A percentile compares a stretch with the other conserved stretches of the same genome.
These are phyloP conservation scores for Tylochromis polylepis DNA, from an alignment of 2,113 vertebrate genomes.

Conservation along the genomic window DNA sequence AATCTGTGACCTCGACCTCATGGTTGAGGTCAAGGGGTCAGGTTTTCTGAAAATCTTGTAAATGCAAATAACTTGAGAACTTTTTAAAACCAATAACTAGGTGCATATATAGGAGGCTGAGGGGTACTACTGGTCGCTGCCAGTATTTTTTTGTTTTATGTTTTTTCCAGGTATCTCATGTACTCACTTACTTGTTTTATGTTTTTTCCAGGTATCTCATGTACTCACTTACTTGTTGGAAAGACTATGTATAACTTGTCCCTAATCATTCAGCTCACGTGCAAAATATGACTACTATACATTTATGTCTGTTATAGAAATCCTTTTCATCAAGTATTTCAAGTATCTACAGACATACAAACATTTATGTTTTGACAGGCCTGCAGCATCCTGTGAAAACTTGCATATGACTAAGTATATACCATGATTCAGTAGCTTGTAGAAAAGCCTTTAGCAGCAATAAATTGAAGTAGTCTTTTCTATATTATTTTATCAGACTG, in stretches of 20 bases:
- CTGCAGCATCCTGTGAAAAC: background rate
- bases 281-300: background rate
- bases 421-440: background rate
- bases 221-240: background rate
- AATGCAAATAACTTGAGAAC: background rate
- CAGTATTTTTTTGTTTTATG: background rate
- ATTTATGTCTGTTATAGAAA: background rate
- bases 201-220: background rate
- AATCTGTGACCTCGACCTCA: background rate
- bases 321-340: background rate
- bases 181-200: background rate
- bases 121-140: background rate
- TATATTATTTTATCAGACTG: background rate
- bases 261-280: background rate
- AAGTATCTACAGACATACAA: background rate
- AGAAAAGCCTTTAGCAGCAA: background rate
- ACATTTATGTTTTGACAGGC: background rate
- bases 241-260: background rate
- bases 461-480: background rate
- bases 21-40: background rate
- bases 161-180: background rate
- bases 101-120: background rate
- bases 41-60: background rate
- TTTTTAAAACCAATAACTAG: background rate
- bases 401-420: background rate